phyloP scores from a whole-genome alignment of 2,888 invertebrate genomes.

The Acholoe squamosa region DNA sequence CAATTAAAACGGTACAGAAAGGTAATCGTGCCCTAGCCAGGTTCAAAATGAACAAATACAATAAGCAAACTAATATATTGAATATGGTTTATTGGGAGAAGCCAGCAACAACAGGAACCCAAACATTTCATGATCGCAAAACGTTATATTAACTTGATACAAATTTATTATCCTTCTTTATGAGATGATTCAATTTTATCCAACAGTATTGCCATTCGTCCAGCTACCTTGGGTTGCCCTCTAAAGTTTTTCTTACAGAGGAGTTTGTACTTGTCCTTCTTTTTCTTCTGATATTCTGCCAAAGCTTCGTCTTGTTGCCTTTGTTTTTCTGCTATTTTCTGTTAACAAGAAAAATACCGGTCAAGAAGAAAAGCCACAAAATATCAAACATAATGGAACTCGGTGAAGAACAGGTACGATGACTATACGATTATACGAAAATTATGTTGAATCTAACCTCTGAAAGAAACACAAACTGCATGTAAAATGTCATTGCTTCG shows the following conservation, averaged over 20 bases:
- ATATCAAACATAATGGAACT: not conserved
- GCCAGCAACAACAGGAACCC: too few species aligned
- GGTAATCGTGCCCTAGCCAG: too few species aligned
- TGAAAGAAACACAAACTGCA: too few species aligned
- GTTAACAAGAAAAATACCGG: not conserved
- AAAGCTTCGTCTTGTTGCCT: slow-evolving; percentile 31
- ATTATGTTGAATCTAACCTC: too few species aligned
- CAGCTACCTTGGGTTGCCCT: slow-evolving; percentile 60
- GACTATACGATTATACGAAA: not conserved
- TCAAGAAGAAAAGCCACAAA: not conserved
- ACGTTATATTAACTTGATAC: too few species aligned
- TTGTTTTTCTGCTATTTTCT: slow-evolving; percentile 1
- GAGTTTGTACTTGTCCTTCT: slow-evolving; percentile 51
- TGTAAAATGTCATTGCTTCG: too few species aligned
- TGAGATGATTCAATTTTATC: slow-evolving; percentile 51
- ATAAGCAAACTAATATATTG: too few species aligned
- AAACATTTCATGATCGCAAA: too few species aligned
- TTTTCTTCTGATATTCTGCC: slow-evolving; percentile 52
- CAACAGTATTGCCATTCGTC: slow-evolving; percentile 55
- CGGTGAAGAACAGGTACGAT: not conserved
- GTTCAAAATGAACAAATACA: too few species aligned
- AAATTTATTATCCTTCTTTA: slow-evolving; percentile 29
- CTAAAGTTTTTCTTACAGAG: slow-evolving; percentile 61
- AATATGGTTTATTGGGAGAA: too few species aligned
- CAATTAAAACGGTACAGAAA: too few species aligned